Evolutionary conservation across 2,797 vertebrate species (phyloP).

Genomic region (Spondyliosoma cantharus): DNA sequence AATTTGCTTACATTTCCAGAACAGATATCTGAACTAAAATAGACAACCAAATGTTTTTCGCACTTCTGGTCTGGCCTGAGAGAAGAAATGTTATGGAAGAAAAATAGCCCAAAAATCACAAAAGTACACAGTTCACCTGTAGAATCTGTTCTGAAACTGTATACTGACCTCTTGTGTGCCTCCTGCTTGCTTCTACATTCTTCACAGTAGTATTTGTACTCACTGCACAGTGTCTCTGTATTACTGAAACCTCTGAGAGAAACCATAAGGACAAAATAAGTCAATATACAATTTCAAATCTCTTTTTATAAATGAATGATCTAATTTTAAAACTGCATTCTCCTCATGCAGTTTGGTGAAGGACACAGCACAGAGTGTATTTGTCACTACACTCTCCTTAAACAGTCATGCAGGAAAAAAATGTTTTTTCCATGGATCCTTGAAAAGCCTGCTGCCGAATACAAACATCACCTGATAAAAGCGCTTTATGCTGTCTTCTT

Average conservation of each 20-base stretch:
- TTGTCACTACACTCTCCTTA: neutral
- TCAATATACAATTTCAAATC: constrained; percentile 12
- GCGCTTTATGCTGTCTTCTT: neutral
- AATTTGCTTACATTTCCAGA: too few relatives aligned
- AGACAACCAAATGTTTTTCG: too few relatives aligned
- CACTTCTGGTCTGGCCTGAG: too few relatives aligned
- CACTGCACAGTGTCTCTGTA: constrained; percentile 98
- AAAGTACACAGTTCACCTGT: too few relatives aligned
- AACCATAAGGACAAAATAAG: constrained; percentile 27
- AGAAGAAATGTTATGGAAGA: too few relatives aligned
- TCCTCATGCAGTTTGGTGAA: neutral
- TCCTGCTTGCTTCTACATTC: constrained; percentile 99
- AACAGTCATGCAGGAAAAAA: neutral
- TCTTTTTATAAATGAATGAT: neutral
- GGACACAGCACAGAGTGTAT: neutral
- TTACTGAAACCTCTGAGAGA: constrained; percentile 96
- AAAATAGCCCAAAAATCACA: too few relatives aligned
- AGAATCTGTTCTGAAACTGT: neutral
- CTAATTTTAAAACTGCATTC: neutral
- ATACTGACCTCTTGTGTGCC: constrained; percentile 94
- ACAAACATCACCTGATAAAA: neutral
- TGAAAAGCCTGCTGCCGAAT: neutral
- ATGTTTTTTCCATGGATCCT: neutral
- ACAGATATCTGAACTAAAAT: too few relatives aligned
- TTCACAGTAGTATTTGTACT: constrained; percentile 99